Conservation (phyloP, 2,113 vertebrate species). For the Melanostigma gelatinosum region DNA sequence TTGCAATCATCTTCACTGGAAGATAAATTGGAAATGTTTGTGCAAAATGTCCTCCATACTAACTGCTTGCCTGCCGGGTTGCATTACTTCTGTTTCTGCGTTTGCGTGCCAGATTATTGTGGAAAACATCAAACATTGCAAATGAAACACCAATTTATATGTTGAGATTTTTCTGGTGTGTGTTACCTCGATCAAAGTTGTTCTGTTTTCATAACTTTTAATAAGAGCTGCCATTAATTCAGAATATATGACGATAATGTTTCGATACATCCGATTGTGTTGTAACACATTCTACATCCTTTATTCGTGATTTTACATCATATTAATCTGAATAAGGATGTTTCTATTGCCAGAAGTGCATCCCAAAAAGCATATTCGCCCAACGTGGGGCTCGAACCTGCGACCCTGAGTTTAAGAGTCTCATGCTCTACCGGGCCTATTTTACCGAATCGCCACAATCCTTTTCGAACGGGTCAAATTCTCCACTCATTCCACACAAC, state of each 20-base stretch:
- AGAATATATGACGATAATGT: not conserved
- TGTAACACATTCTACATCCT: not conserved
- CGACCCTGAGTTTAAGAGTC: constrained; percentile 78
- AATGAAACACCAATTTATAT: not conserved
- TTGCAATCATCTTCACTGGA: not conserved
- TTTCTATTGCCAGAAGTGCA: not conserved
- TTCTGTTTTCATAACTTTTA: not conserved
- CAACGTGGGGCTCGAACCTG: constrained; percentile 77
- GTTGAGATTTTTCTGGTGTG: not conserved
- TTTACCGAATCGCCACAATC: fast-evolving
- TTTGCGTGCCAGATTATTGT: not conserved
- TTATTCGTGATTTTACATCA: not conserved
- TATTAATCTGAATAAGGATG: not conserved
- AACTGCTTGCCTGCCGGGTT: not conserved
- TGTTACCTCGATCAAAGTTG: not conserved
- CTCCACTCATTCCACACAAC: not conserved
- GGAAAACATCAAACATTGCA: not conserved
- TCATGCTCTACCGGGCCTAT: constrained; percentile 67
- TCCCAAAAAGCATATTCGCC: not conserved
- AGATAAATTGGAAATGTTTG: not conserved
- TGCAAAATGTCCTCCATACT: not conserved
- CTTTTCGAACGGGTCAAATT: not conserved
- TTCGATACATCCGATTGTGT: not conserved
- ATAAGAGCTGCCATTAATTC: not conserved
- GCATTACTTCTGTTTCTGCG: not conserved